Evolutionary conservation across 2,113 vertebrate species (phyloP).

Genomic region (Nothobranchius kuhntae): DNA sequence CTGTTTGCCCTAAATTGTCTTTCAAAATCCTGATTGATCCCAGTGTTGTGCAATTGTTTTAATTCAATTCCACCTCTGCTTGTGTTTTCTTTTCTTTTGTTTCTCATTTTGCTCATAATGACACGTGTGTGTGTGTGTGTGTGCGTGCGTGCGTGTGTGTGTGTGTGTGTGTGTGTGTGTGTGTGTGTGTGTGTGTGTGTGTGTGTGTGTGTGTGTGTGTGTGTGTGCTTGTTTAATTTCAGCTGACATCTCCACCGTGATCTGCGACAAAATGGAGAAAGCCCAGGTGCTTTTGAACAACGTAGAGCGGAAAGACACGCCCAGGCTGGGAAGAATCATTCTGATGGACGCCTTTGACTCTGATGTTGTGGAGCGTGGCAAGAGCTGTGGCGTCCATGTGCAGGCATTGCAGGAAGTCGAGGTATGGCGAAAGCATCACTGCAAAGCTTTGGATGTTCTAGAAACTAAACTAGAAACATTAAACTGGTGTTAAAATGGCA

Average conservation of each 20-base stretch:
- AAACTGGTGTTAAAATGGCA: neutral
- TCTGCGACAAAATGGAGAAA: slow-evolving; percentile 93
- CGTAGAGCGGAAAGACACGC: slow-evolving; percentile 86
- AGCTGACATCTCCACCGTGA: slow-evolving; percentile 95
- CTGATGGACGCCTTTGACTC: slow-evolving; percentile 90
- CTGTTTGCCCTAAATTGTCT: neutral
- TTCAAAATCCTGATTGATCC: neutral
- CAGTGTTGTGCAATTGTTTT: neutral
- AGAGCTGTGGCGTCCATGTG: slow-evolving; percentile 83
- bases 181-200: slow-evolving; percentile 44
- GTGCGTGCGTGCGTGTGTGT: slow-evolving; percentile 43
- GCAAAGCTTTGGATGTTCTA: neutral
- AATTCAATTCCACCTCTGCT: neutral
- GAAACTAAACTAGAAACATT: too few relatives aligned
- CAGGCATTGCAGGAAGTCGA: slow-evolving; percentile 89
- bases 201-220: slow-evolving; percentile 30
- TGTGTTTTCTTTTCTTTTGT: slow-evolving; percentile 21
- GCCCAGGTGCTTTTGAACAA: slow-evolving; percentile 88
- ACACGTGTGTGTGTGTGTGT: slow-evolving; percentile 49
- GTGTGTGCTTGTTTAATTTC: slow-evolving; percentile 47
- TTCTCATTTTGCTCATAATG: slow-evolving; percentile 39
- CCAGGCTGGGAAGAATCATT: slow-evolving; percentile 85
- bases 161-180: slow-evolving; percentile 33
- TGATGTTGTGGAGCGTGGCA: slow-evolving; percentile 80
- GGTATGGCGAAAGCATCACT: slow-evolving; percentile 65